phyloP scores from a whole-genome alignment of 2,113 vertebrate species.

The Gulo gulo region DNA sequence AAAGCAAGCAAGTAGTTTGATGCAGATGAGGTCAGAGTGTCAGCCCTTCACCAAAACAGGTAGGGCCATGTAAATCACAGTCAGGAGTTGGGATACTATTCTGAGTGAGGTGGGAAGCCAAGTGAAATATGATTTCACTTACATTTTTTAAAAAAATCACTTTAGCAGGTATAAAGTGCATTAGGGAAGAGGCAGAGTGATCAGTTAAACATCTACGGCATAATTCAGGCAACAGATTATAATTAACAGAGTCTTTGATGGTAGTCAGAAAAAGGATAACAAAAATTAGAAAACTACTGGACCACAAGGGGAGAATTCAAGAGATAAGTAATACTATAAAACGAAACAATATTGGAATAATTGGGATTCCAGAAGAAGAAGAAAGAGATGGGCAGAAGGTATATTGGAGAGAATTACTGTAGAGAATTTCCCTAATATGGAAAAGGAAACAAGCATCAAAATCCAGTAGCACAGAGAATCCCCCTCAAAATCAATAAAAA shows the following conservation, averaged over 20 bases:
- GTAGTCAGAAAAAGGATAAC: neutral
- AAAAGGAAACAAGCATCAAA: too few relatives aligned
- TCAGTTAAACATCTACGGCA: neutral
- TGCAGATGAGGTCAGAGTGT: neutral
- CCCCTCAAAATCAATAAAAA: too few relatives aligned
- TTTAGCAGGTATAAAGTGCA: neutral
- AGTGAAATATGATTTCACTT: neutral
- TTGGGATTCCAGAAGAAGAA: too few relatives aligned
- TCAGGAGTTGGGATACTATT: neutral
- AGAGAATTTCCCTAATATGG: too few relatives aligned
- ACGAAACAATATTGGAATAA: too few relatives aligned
- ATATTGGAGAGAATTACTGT: too few relatives aligned
- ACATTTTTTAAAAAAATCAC: neutral
- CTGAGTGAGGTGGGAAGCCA: neutral
- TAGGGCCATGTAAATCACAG: rapidly evolving
- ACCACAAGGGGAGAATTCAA: too few relatives aligned
- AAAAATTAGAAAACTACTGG: neutral
- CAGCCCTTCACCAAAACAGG: neutral
- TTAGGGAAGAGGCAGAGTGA: neutral
- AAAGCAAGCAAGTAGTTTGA: neutral
- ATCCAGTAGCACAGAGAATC: too few relatives aligned
- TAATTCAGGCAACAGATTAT: neutral
- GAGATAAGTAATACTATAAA: too few relatives aligned
- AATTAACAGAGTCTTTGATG: neutral
- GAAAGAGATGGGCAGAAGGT: too few relatives aligned